Conservation (phyloP, 2,797 vertebrate genomes). For the Channallabes apus region DNA sequence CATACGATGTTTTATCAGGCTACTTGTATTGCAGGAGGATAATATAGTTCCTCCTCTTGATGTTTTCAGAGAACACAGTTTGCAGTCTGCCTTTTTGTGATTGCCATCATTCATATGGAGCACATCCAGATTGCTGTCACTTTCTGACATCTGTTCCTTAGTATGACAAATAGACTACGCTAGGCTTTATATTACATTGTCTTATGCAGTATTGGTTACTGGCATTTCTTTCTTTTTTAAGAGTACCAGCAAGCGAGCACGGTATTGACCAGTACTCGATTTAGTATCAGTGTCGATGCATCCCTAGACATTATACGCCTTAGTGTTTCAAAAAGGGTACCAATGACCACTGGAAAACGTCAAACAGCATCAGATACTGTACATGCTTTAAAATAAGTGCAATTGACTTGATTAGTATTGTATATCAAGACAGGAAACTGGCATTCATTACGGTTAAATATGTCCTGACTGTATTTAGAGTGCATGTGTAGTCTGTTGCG, state of each 20-base stretch:
- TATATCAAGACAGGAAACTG: constrained; percentile 8
- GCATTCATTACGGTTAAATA: constrained; percentile 23
- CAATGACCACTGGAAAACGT: constrained; percentile 57
- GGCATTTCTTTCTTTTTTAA: background rate
- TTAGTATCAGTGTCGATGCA: constrained; percentile 14
- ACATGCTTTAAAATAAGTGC: constrained; percentile 60
- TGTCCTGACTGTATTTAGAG: background rate
- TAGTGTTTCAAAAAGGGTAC: constrained; percentile 64
- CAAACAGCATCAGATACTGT: background rate
- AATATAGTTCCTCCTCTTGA: background rate
- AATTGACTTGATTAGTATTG: constrained; percentile 50
- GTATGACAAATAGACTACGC: background rate
- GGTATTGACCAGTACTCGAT: background rate
- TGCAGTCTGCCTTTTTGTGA: background rate
- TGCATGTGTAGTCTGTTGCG: constrained; percentile 38
- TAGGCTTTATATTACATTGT: background rate
- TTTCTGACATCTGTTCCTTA: background rate
- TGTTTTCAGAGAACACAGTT: constrained; percentile 3
- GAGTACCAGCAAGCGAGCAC: background rate
- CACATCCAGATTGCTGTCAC: background rate
- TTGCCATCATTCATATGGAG: background rate
- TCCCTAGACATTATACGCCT: constrained; percentile 59
- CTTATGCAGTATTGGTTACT: background rate
- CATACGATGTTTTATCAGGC: background rate
- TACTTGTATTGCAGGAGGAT: background rate